phyloP scores from a whole-genome alignment of 2,797 vertebrate species.

The Crossoptilon crossoptilon region DNA sequence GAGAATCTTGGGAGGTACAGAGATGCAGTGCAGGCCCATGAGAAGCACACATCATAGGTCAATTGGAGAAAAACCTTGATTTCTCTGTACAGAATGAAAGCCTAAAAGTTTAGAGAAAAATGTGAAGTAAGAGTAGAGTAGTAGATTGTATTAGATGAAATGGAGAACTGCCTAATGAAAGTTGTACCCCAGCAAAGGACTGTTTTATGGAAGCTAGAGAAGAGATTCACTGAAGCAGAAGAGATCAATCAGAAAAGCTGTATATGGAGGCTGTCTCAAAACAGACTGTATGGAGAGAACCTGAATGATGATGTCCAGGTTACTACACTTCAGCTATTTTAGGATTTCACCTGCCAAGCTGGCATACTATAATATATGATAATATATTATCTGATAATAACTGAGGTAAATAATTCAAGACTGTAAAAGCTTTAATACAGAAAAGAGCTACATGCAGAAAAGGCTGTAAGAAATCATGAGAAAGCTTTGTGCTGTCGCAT shows the following conservation, averaged over 20 bases:
- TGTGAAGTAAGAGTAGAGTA: not conserved
- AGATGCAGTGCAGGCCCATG: not conserved
- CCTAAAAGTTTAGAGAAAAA: not conserved
- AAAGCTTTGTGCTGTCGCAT: not conserved
- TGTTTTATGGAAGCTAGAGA: not conserved
- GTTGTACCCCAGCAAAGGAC: not conserved
- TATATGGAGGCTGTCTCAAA: not conserved
- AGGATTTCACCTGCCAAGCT: not conserved
- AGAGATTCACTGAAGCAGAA: not conserved
- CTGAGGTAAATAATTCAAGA: not conserved
- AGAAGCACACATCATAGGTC: not conserved
- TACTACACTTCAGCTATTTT: not conserved
- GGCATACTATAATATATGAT: not conserved
- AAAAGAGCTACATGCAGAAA: not conserved
- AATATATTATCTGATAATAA: not conserved
- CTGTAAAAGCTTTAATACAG: not conserved
- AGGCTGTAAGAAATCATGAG: not conserved
- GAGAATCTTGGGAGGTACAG: not conserved
- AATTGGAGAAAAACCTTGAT: not conserved
- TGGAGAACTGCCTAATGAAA: not conserved
- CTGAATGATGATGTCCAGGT: rapidly evolving
- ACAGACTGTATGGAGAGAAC: not conserved
- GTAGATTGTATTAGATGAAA: not conserved
- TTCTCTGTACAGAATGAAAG: not conserved
- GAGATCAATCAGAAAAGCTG: not conserved